Base-by-base conservation (phyloP, 2,113 vertebrate species). In the Athene noctua region DNA sequence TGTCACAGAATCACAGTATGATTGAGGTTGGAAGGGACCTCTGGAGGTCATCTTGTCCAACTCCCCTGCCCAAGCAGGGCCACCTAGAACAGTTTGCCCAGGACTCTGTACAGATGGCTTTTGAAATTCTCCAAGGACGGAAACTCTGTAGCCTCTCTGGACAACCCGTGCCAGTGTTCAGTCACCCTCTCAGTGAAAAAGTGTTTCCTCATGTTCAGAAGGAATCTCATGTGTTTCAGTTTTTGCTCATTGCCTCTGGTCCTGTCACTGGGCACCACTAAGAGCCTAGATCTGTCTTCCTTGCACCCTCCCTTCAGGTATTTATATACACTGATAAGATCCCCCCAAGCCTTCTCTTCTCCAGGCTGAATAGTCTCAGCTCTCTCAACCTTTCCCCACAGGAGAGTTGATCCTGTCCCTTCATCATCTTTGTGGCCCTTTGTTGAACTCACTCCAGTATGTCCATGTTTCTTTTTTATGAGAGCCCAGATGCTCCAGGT, bases 101-200 rank as follows among this genome's bases (percentile, higher is more conserved):
- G 38, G 71, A 18, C 22, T 46, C 8, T 52, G 46, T 32, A 22
- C 46, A 61, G 9, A 8, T 4, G 5, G 3, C 15, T 86, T 86
- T 54, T 49, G n/a, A 86, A 11, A 38, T 75, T 51, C 54, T 57
- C 63, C 55, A 52, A 23, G 46, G 36, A 25, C 13, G 23, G 11
- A 78, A 12, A 58, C 6, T 26, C 46, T 18, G 29, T 5, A 73
- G 21, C 20, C 4, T 47, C 46, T 52, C 46, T 77, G 40, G 30
- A 34, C 9, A 85, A 29, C 34, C 44, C 55, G 9, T 29, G 36
- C 25, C 25, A 29, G 18, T 22, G 18, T 13, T 80, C 0, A 0
- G 34, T 23, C 71, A 88, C 13, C 34, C 25, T 86, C 30, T 70
- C 19, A 65, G 40, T 6, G 22, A 46, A 65, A 40, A 83, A 38